A percentile compares a stretch with the other conserved stretches of the same genome.
phyloP scores from a whole-genome alignment of 2,797 vertebrate species.

The Eulemur albifrons region DNA sequence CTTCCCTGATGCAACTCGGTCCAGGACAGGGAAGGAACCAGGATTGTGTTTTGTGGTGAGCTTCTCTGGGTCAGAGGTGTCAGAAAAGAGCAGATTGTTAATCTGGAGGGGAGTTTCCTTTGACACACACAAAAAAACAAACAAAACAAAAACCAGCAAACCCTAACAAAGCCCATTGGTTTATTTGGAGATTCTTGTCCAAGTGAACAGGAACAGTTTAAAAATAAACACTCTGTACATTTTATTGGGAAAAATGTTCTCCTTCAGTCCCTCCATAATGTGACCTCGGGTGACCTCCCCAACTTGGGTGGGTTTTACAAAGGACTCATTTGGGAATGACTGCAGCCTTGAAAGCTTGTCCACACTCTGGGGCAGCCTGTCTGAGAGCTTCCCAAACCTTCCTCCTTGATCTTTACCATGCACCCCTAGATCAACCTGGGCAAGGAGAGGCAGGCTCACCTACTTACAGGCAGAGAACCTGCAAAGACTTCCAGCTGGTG shows the following conservation, averaged over 20 bases:
- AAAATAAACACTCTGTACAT: not conserved
- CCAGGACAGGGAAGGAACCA: not conserved
- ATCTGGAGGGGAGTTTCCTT: not conserved
- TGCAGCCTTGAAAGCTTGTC: not conserved
- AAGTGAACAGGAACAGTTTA: not conserved
- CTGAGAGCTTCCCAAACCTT: not conserved
- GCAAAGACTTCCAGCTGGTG: not conserved
- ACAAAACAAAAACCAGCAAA: no score
- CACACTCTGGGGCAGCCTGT: not conserved
- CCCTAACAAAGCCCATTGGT: not conserved
- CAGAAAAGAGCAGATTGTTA: not conserved
- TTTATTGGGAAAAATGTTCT: not conserved
- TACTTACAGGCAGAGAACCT: not conserved
- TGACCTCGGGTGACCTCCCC: not conserved
- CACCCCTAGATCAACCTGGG: not conserved
- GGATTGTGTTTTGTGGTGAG: not conserved
- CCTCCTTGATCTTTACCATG: no score
- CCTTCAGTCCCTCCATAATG: not conserved
- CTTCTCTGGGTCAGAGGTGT: not conserved
- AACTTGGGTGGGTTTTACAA: not conserved
- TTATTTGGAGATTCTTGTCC: not conserved
- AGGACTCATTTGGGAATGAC: not conserved
- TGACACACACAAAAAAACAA: rapidly evolving
- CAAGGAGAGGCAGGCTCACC: not conserved
- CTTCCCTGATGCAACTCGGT: not conserved